Evolutionary conservation across 2,888 invertebrate genomes (phyloP), one percentile per base, ranked within the genome.

Genomic region (Calameuta pallipes): DNA sequence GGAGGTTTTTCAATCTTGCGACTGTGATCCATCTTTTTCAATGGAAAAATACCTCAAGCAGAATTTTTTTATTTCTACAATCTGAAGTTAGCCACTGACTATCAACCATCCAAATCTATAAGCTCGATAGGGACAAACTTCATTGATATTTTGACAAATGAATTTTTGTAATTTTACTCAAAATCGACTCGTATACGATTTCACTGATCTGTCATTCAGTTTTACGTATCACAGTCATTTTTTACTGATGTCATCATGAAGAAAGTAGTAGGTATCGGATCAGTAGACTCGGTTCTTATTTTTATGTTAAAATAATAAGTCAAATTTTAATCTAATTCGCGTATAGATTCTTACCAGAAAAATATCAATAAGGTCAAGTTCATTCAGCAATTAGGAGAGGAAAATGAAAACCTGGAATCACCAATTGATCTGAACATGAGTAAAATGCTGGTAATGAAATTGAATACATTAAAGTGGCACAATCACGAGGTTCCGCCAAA

Each of bases 401-500:
- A 76, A 0, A 31, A 31, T 15, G 73, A 56, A 33, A 41, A 56
- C 1, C 86, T 89, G 23, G 91, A 91, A 80, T 92, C 93, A 0
- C 93, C 93, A 0, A 92, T 93, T 11, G 88, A 93, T 83, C 89
- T 93, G 56, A 91, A 92, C 77, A 86, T 93, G 41, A 84, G 88
- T 9, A 79, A 83, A 6, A 89, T 92, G 80, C 87, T 83, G 73
- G 84, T 87, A 34, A 86, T 93, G 3, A 82, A 85, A 70, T 92
- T 94, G 69, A 93, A 94, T 3, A 91, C 92, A 75, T 90, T 95
- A 15, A 88, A 91, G 71, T 89, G 89, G 89, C 75, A 73, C 23
- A 82, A 95, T 87, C 93, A 94, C 80, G 93, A 94, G 56, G 88
- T 93, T 2, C 91, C 90, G 73, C 95, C 95, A 0, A 94, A 94